Conservation (phyloP, 1,140 invertebrate species). For the Drosophila arizonae region DNA sequence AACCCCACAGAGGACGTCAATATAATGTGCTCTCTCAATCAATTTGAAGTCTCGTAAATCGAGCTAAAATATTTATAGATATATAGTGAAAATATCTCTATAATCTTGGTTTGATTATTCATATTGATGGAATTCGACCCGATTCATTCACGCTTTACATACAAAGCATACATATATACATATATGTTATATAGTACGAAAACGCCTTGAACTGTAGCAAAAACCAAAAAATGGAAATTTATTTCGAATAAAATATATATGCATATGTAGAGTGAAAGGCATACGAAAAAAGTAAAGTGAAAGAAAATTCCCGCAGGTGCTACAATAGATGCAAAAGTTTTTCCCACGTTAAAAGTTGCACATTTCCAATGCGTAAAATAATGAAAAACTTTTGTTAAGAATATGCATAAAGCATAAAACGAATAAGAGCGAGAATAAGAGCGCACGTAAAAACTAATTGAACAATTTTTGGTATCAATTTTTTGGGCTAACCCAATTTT, state of each 20-base stretch:
- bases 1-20: slow-evolving; percentile 17
- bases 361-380: slow-evolving; percentile 18
- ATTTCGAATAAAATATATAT: too few relatives aligned
- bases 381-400: slow-evolving; percentile 40
- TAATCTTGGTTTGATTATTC: neutral
- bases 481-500: slow-evolving; percentile 43
- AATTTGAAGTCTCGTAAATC: too few relatives aligned
- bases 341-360: slow-evolving; percentile 20
- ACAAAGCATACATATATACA: neutral
- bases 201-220: slow-evolving; percentile 15
- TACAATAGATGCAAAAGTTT: slow-evolving; percentile 43
- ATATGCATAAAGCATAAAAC: slow-evolving; percentile 41
- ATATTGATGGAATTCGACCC: neutral
- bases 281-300: slow-evolving; percentile 1
- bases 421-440: slow-evolving; percentile 38
- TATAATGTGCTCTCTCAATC: neutral
- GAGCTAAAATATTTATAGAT: too few relatives aligned
- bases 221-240: slow-evolving; percentile 2
- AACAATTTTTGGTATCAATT: slow-evolving; percentile 49
- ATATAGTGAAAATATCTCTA: too few relatives aligned
- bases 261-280: too few relatives aligned
- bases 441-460: slow-evolving; percentile 50
- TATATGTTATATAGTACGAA: neutral
- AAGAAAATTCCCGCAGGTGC: slow-evolving; percentile 28
- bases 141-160: neutral